Conservation (phyloP, 1,140 invertebrate genomes). For the Drosophila sechellia region DNA sequence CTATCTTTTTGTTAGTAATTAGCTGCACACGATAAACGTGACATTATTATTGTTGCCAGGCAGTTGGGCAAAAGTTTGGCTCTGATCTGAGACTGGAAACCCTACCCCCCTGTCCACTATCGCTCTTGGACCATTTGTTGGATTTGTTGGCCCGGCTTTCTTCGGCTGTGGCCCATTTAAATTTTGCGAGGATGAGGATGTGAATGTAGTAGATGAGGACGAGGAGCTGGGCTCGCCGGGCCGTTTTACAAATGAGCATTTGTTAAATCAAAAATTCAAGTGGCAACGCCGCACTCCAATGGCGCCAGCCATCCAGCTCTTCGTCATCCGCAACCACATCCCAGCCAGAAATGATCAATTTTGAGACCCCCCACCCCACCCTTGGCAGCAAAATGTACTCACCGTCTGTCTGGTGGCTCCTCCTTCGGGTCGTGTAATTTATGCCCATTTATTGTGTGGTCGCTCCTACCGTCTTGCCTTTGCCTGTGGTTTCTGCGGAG, state of each 20-base stretch:
- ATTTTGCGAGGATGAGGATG: slow-evolving; percentile 37
- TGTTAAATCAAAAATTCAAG: slow-evolving; percentile 83
- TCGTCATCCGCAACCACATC: slow-evolving; percentile 17
- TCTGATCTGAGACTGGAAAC: slow-evolving; percentile 1
- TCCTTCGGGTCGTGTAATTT: slow-evolving; percentile 78
- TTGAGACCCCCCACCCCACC: slow-evolving; percentile 6
- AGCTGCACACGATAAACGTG: slow-evolving; percentile 82
- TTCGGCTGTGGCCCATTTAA: slow-evolving; percentile 45
- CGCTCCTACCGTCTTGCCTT: slow-evolving; percentile 68
- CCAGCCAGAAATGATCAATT: slow-evolving; percentile 60
- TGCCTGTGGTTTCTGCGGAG: slow-evolving; percentile 54
- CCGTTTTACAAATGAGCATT: slow-evolving; percentile 80
- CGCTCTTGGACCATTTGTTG: slow-evolving; percentile 2
- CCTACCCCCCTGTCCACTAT: no score
- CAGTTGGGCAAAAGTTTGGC: slow-evolving; percentile 66
- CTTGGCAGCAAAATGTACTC: not conserved
- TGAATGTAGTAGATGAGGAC: not conserved
- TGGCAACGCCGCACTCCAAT: slow-evolving; percentile 75
- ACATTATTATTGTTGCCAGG: slow-evolving; percentile 80
- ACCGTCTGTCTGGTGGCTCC: slow-evolving; percentile 36
- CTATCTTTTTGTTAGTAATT: slow-evolving; percentile 83
- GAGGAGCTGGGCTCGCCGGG: slow-evolving; percentile 15
- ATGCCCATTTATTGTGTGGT: slow-evolving; percentile 82
- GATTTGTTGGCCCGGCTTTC: not conserved
- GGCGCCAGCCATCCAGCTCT: slow-evolving; percentile 50